phyloP scores from a whole-genome alignment of 2,888 invertebrate species.

The Branchinecta sandiegonensis region DNA sequence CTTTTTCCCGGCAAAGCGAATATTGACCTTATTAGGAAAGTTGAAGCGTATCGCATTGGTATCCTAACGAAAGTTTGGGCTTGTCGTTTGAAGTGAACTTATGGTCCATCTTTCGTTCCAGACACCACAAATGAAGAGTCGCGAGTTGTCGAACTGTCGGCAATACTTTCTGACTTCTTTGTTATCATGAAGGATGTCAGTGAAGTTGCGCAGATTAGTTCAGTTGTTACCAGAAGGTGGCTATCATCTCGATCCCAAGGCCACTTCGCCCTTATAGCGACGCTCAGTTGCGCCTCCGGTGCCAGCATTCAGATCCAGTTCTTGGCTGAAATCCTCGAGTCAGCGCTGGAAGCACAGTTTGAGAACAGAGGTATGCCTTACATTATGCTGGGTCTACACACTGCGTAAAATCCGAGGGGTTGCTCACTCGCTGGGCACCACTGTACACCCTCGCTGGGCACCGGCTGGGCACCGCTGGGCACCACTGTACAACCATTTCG shows the following conservation, averaged over 20 bases:
- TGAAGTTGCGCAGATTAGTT: neutral
- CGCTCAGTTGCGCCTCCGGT: neutral
- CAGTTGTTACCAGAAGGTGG: neutral
- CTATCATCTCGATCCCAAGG: neutral
- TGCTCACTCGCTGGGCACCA: too few species aligned
- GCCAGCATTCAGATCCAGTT: neutral
- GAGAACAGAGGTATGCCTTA: neutral
- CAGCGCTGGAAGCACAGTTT: neutral
- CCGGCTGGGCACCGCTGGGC: too few species aligned
- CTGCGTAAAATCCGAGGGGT: too few species aligned
- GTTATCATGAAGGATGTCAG: neutral
- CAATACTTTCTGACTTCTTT: neutral
- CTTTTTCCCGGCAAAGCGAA: too few species aligned
- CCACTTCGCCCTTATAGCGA: neutral
- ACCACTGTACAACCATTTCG: too few species aligned
- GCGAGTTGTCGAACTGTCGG: neutral
- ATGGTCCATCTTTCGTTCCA: neutral
- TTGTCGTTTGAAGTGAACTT: too few species aligned
- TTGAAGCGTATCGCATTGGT: too few species aligned
- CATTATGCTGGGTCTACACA: too few species aligned
- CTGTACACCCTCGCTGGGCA: too few species aligned
- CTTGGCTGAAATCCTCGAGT: conserved; percentile 8
- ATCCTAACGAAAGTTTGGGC: too few species aligned
- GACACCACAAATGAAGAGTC: neutral
- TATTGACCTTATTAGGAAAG: too few species aligned